Evolutionary conservation across 1,140 invertebrate species (phyloP).

Genomic region (Diorhabda carinulata): DNA sequence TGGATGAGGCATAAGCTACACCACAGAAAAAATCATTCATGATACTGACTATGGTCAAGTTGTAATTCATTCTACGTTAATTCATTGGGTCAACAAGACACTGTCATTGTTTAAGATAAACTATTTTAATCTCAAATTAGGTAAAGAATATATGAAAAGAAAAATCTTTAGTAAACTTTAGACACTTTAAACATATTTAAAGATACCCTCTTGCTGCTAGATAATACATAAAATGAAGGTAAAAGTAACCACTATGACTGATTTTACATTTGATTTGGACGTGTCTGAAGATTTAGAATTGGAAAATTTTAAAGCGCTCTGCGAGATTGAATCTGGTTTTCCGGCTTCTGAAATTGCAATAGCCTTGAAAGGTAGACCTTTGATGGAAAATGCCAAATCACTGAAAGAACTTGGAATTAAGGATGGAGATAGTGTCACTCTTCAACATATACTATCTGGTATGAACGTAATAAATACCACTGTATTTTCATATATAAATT

Average conservation of each 20-base stretch:
- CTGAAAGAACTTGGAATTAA: constrained; percentile 74
- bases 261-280: constrained; percentile 85
- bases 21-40: no score
- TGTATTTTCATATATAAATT: constrained; percentile 23
- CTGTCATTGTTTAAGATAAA: no score
- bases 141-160: no score
- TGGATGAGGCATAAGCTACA: no score
- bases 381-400: constrained; percentile 80
- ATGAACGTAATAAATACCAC: no score
- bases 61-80: no score
- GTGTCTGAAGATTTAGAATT: constrained; percentile 90
- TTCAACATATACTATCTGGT: constrained; percentile 64
- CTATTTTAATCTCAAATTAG: no score
- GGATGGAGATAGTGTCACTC: constrained; percentile 84
- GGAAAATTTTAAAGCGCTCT: constrained; percentile 94
- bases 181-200: no score
- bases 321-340: constrained; percentile 85
- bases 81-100: no score
- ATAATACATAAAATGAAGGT: constrained; percentile 71
- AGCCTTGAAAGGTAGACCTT: constrained; percentile 78
- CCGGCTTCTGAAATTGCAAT: constrained; percentile 77
- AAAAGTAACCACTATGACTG: constrained; percentile 81
- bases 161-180: no score
- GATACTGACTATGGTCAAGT: no score
- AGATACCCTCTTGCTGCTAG: no score